Evolutionary conservation across 1,140 invertebrate genomes (phyloP), one percentile per base, ranked within the genome.

Genomic region (Colletes gigas): DNA sequence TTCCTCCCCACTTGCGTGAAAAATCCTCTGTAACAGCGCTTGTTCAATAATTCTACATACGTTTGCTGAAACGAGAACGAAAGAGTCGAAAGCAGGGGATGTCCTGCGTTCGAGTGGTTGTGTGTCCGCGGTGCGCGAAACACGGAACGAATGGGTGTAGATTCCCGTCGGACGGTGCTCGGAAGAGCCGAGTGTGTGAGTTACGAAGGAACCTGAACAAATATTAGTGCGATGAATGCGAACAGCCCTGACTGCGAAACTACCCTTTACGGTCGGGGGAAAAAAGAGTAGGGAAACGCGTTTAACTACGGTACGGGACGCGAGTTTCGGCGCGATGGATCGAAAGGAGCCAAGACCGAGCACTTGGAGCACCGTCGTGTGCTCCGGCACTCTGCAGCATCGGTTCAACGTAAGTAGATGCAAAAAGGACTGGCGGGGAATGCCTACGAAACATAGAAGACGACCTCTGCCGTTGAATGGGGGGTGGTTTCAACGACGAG

Each of bases 401-500:
- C 89, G 89, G 72, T 90, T 92, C 79, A 89, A 87, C 59, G 87
- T 92, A 86, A 91, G 91, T 91, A 83, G 52, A 59, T 12, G 50
- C 50, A 12, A 73, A 39, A 9, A 5, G 47, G 6, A 41, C 2
- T 30, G 50, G 50, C 10, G 50, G 50, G 10, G 12, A 50, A 50
- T 50, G 50, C 8, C 50, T 12, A 10, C 50, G 50, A 50, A 50
- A 50, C 50, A 50, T 10, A 3, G 50, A 50, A 10, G 50, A 50
- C 50, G 50, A 50, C 8, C 10, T 12, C 30, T 30, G 30, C 30
- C 19, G 60, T 7, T 9, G 62, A 9, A 12, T 14, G 19, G 7
- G 62, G 21, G 14, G 30, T 10, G 39, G 44, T 39, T 1, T 17
- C 6, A 14, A 39, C 21, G 15, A 4, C 21, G 47, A 30, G 4